phyloP scores from a whole-genome alignment of 2,888 invertebrate species.

The Teleogryllus oceanicus region DNA sequence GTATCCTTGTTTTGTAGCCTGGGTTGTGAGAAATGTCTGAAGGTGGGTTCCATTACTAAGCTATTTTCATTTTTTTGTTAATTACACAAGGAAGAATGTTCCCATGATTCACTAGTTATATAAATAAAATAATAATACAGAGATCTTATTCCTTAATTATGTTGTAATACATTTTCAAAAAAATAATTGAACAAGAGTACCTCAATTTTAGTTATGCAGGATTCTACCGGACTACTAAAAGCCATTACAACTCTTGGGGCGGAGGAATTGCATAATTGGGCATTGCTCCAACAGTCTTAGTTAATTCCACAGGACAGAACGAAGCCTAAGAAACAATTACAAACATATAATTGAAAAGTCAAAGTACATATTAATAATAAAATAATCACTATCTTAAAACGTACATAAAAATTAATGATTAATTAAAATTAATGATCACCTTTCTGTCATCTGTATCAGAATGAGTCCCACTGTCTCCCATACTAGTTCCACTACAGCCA shows the following conservation, averaged over 20 bases:
- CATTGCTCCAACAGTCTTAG: background rate
- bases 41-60: too few relatives aligned
- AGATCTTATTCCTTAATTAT: too few relatives aligned
- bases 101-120: too few relatives aligned
- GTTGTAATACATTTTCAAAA: too few relatives aligned
- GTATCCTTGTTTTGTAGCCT: too few relatives aligned
- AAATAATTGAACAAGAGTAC: background rate
- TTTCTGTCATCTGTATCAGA: conserved; percentile 77
- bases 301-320: background rate
- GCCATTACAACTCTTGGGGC: conserved; percentile 21
- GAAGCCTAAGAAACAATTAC: background rate
- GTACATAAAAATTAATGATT: conserved; percentile 9
- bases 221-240: background rate
- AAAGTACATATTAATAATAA: background rate
- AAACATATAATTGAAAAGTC: background rate
- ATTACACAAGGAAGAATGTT: too few relatives aligned
- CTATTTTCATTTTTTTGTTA: too few relatives aligned
- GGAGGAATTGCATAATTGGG: conserved; percentile 28
- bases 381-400: background rate
- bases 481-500: conserved; percentile 68
- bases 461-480: conserved; percentile 80
- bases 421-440: conserved; percentile 41
- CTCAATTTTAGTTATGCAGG: background rate
- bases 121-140: too few relatives aligned
- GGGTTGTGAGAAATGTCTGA: too few relatives aligned